Percentiles rank a stretch among this genome's conserved stretches.
These are phyloP conservation scores for Sepioteuthis lessoniana DNA, from an alignment of 2,888 invertebrate species.

Conservation along the genomic window DNA sequence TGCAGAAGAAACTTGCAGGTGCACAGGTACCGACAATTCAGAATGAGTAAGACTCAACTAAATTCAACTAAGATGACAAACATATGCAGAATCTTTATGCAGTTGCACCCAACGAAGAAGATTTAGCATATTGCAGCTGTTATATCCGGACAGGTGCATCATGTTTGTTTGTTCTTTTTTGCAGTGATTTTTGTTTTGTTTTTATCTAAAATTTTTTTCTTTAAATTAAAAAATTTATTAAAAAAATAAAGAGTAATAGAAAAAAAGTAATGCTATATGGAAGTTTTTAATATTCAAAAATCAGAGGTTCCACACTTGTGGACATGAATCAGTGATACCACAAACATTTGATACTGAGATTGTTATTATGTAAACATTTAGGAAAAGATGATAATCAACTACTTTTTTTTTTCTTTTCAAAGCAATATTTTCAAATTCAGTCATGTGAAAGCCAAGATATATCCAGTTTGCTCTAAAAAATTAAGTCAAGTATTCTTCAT, in stretches of 20 bases:
- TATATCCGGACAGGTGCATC: background rate
- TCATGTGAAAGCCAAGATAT: no score
- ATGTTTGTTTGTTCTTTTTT: no score
- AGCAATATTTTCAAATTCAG: no score
- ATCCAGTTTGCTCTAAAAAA: no score
- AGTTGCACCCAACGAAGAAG: background rate
- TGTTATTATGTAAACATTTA: no score
- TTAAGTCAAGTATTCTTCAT: no score
- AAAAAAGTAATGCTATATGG: background rate
- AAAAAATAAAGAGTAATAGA: no score
- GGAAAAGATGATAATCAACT: no score
- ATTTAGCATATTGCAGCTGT: background rate
- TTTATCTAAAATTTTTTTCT: no score
- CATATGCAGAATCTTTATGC: background rate
- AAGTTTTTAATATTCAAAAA: background rate
- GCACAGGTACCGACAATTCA: background rate
- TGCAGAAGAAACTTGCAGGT: background rate
- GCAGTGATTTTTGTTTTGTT: background rate
- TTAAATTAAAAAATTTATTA: no score
- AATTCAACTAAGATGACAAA: background rate
- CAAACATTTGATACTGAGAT: background rate
- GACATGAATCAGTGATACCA: background rate
- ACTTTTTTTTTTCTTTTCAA: no score
- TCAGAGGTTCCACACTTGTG: background rate
- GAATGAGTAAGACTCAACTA: background rate